Evolutionary conservation across 2,888 invertebrate species (phyloP), one percentile per base, ranked within the genome.

Genomic region (Nymphalis urticae): DNA sequence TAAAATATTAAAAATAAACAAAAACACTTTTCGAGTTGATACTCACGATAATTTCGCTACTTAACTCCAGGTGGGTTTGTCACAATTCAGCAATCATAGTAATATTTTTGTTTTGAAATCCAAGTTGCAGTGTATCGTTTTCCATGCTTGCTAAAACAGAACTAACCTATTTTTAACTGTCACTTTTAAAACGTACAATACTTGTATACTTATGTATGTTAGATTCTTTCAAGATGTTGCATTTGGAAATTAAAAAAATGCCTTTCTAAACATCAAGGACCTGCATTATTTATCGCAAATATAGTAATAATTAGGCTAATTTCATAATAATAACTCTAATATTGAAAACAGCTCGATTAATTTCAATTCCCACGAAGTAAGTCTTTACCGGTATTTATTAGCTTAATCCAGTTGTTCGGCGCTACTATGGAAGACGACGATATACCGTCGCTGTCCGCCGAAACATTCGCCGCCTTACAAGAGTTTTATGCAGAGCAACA

Each of bases 401-500:
- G 17, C 16, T 24, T 16, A 54, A 54, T 54, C 24, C 24, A 54
- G 54, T 54, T 16, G 9, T 9, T 42, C 13, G 13, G 13, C 13
- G 13, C 7, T 17, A n/a, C 16, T 60, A 85, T 86, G 85, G 84
- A 84, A 64, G 90, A 92, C 16, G 94, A 95, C 72, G 96, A 96
- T 75, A 86, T 93, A 0, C 94, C 95, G 0, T 83, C 93, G 59
- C 89, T 97, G 62, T 95, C 96, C 4, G 93, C 94, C 0, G 95
- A 95, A 78, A 95, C 97, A 0, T 93, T 97, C 73, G 93, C 94
- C 64, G 96, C 96, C 1, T 89, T 97, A 0, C 95, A 96, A 77
- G 95, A 97, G 85, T 97, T 97, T 89, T 95, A 97, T 56, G 80
- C 85, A 5, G 97, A 97, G 82, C 95, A 95, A 82, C 89, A 94